Conservation (phyloP, 2,113 vertebrate species). For the Cyanoramphus novaezelandiae region DNA sequence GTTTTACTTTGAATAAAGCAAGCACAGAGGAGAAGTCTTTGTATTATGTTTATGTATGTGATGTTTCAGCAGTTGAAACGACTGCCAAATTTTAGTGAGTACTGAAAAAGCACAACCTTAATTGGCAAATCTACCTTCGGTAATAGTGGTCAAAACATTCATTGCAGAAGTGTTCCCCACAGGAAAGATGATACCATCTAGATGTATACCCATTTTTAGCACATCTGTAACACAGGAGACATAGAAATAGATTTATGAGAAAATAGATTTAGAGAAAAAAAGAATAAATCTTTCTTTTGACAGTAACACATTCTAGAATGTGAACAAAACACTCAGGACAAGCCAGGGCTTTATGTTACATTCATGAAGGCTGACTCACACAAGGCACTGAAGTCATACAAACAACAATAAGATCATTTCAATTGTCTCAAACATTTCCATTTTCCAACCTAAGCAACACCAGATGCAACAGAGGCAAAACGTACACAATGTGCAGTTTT, state of each 20-base stretch:
- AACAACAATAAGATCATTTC: conserved; percentile 32
- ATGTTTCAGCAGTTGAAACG: not conserved
- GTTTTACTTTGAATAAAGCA: not conserved
- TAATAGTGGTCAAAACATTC: conserved; percentile 99
- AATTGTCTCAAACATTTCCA: conserved; percentile 16
- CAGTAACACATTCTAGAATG: not conserved
- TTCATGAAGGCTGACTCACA: not conserved
- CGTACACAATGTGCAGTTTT: not conserved
- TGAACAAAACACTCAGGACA: not conserved
- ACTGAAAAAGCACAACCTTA: not conserved
- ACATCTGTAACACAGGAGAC: conserved; percentile 80
- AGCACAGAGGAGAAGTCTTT: not conserved
- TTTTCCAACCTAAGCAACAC: conserved; percentile 17
- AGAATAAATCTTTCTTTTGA: not conserved
- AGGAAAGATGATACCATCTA: conserved; percentile 97
- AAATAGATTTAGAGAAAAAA: not conserved
- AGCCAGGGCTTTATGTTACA: not conserved
- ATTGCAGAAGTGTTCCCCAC: conserved; percentile 98
- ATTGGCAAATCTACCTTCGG: conserved; percentile 83
- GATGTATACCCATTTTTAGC: conserved; percentile 98
- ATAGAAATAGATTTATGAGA: not conserved
- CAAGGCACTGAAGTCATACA: not conserved
- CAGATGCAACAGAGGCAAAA: conserved; percentile 18
- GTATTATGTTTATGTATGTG: not conserved
- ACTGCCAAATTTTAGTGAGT: not conserved